Evolutionary conservation across 2,113 vertebrate species (phyloP).

Genomic region (Progne subis): DNA sequence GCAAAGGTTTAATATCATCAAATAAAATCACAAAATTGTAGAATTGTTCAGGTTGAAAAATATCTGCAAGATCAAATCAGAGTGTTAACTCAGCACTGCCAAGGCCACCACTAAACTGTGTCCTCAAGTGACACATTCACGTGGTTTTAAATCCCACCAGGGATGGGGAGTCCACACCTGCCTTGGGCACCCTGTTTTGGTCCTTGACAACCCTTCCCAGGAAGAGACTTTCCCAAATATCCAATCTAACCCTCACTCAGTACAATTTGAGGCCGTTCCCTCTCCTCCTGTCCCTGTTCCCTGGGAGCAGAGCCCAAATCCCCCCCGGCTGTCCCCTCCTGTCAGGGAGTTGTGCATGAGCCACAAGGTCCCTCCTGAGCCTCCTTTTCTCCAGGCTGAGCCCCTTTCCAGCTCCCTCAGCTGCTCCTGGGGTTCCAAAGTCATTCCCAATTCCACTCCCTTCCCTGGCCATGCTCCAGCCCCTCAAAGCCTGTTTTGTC

Average conservation of each 20-base stretch:
- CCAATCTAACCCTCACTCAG: rapidly evolving
- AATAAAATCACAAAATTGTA: background rate
- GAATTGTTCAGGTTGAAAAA: background rate
- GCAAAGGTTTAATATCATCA: background rate
- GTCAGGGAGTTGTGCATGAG: background rate
- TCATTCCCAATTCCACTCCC: rapidly evolving
- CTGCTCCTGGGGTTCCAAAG: rapidly evolving
- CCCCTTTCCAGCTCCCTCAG: background rate
- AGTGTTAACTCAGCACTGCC: background rate
- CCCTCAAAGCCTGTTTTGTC: background rate
- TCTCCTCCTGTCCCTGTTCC: background rate
- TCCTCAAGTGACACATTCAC: background rate
- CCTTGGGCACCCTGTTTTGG: background rate
- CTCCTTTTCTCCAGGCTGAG: background rate
- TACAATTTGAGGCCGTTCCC: rapidly evolving
- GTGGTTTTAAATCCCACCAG: background rate
- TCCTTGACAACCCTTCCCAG: background rate
- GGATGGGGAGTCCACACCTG: background rate
- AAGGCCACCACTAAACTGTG: background rate
- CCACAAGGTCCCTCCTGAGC: background rate
- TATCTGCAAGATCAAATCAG: background rate
- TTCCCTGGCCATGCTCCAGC: background rate
- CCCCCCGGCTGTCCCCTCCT: background rate
- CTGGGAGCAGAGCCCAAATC: background rate
- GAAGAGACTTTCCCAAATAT: background rate